Conservation (phyloP, 2,888 invertebrate genomes). For the Parnassius orleans region DNA sequence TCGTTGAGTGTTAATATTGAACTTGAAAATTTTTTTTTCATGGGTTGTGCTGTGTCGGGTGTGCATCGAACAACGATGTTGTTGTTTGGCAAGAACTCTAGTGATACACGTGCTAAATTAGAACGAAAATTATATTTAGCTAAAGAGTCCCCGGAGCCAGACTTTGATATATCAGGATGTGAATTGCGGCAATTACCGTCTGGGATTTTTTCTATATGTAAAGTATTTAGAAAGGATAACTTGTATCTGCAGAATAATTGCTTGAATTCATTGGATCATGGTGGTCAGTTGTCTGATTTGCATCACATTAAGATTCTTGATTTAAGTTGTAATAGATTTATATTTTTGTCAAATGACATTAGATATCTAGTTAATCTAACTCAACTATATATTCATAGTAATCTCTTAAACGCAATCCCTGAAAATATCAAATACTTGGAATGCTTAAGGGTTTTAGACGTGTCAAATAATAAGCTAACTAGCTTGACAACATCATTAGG, state of each 20-base stretch:
- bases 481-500: constrained; percentile 83
- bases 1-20: neutral
- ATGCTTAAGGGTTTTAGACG: constrained; percentile 84
- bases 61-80: constrained; percentile 60
- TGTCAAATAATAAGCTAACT: constrained; percentile 86
- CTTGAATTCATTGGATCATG: constrained; percentile 84
- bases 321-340: constrained; percentile 84
- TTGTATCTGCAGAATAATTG: constrained; percentile 85
- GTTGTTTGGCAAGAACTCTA: constrained; percentile 62
- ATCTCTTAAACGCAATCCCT: constrained; percentile 86
- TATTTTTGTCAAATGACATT: constrained; percentile 83
- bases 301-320: constrained; percentile 84
- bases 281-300: constrained; percentile 87
- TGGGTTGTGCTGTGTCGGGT: constrained; percentile 74
- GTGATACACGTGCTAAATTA: constrained; percentile 51
- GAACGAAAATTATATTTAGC: constrained; percentile 75
- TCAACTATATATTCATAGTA: constrained; percentile 88
- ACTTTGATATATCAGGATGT: constrained; percentile 91
- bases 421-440: constrained; percentile 83
- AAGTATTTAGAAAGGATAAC: constrained; percentile 89
- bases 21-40: constrained; percentile 44
- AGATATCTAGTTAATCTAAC: constrained; percentile 83
- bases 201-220: constrained; percentile 89
- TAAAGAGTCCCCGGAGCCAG: constrained; percentile 88
- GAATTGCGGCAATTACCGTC: constrained; percentile 86